phyloP scores from a whole-genome alignment of 2,113 vertebrate genomes.

The Crotalus horridus region DNA sequence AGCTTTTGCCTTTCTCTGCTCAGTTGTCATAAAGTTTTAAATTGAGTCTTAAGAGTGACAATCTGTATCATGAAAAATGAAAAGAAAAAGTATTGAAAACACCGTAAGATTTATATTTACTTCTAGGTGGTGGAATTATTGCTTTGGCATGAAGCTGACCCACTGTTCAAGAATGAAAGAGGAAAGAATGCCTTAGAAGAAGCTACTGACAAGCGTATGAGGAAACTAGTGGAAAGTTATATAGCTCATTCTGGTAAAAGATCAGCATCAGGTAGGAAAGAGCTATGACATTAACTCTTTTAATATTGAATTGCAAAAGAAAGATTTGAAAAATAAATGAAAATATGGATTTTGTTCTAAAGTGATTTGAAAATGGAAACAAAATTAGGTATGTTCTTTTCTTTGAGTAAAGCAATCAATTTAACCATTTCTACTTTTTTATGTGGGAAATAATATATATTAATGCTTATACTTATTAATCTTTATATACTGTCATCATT shows the following conservation, averaged over 20 bases:
- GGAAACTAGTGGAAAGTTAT: constrained; percentile 59
- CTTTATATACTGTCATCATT: background rate
- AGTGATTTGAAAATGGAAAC: background rate
- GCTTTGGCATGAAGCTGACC: constrained; percentile 69
- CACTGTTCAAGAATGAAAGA: constrained; percentile 58
- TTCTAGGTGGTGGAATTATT: constrained; percentile 67
- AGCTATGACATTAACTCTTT: background rate
- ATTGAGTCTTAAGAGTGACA: background rate
- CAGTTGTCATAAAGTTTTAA: fast-evolving
- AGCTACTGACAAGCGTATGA: constrained; percentile 47
- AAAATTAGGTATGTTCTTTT: background rate
- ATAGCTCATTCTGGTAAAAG: constrained; percentile 9
- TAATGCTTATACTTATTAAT: background rate
- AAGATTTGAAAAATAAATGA: background rate
- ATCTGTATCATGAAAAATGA: background rate
- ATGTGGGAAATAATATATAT: background rate
- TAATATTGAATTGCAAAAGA: constrained; percentile 8
- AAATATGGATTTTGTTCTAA: background rate
- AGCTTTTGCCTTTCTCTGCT: background rate
- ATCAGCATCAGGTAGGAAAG: constrained; percentile 58
- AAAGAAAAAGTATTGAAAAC: background rate
- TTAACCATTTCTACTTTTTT: background rate
- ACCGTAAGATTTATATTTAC: constrained; percentile 28
- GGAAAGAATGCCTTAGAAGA: constrained; percentile 68
- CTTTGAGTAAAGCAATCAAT: background rate